Evolutionary conservation across 1,140 invertebrate genomes (phyloP).

Genomic region (Bombus breviceps): DNA sequence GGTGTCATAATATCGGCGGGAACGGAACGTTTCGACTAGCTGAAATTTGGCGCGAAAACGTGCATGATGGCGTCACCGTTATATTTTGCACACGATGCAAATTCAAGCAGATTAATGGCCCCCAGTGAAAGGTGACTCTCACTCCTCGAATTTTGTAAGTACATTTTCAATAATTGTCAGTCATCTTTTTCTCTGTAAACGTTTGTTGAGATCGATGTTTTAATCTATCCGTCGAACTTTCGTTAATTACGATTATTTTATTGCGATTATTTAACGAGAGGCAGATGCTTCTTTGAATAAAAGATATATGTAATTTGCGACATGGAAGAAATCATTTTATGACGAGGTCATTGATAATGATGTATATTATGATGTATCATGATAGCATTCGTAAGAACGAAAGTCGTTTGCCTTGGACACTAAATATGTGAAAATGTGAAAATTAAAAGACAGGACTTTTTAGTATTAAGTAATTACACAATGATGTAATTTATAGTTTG

Average conservation of each 20-base stretch:
- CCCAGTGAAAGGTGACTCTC: neutral
- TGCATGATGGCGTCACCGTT: neutral
- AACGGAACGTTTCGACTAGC: neutral
- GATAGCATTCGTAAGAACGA: slow-evolving; percentile 27
- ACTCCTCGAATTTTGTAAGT: neutral
- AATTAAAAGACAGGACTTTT: neutral
- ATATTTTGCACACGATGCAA: neutral
- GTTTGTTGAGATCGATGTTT: neutral
- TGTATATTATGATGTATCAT: slow-evolving; percentile 8
- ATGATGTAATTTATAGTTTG: slow-evolving; percentile 16
- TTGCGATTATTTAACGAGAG: slow-evolving; percentile 32
- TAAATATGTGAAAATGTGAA: slow-evolving; percentile 11
- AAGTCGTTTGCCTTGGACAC: slow-evolving; percentile 44
- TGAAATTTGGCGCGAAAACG: neutral
- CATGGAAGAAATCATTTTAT: neutral
- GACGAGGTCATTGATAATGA: slow-evolving; percentile 13
- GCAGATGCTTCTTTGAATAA: slow-evolving; percentile 1
- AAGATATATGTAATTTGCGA: neutral
- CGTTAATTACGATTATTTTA: neutral
- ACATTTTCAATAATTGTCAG: neutral
- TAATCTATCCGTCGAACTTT: neutral
- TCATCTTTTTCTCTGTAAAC: neutral
- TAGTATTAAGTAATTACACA: slow-evolving; percentile 7
- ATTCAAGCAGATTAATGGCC: neutral
- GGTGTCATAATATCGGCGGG: neutral